These are phyloP conservation scores for Austrofundulus limnaeus DNA, from an alignment of 2,113 vertebrate species.

Conservation along the genomic window DNA sequence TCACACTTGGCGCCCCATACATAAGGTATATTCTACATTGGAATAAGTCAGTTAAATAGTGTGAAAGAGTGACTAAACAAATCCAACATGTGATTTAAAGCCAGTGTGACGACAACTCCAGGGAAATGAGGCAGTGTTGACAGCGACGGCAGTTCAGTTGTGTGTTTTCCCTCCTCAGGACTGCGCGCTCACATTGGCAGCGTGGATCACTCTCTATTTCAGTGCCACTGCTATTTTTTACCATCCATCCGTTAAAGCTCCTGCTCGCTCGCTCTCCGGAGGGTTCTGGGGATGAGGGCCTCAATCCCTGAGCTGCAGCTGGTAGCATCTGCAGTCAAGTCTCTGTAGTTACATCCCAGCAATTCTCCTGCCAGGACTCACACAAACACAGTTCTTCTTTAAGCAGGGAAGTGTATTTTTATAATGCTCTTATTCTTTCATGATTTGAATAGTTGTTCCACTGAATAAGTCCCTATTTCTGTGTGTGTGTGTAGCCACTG, in stretches of 20 bases:
- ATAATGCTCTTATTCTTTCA: conserved; percentile 2
- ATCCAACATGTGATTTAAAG: background rate
- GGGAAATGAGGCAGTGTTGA: conserved; percentile 3
- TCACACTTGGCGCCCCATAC: too few relatives aligned
- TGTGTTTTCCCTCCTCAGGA: conserved; percentile 21
- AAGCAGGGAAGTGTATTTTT: conserved; percentile 27
- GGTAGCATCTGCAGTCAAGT: conserved; percentile 43
- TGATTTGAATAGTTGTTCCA: conserved; percentile 36
- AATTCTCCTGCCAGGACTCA: conserved; percentile 22
- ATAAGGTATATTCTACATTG: background rate
- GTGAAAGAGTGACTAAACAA: conserved; percentile 26
- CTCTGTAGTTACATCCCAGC: conserved; percentile 38
- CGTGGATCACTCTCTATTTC: conserved; percentile 33
- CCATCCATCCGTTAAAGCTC: conserved; percentile 46
- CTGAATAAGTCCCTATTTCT: conserved; percentile 29
- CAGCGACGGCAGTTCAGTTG: conserved; percentile 28
- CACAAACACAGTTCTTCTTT: conserved; percentile 15
- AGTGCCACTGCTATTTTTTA: conserved; percentile 58
- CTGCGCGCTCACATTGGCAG: conserved; percentile 49
- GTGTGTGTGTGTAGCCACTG: background rate
- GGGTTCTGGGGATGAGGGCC: conserved; percentile 29
- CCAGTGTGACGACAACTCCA: conserved; percentile 4
- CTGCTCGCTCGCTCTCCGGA: conserved; percentile 32
- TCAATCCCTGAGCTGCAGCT: conserved; percentile 31
- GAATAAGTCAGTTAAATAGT: conserved; percentile 22